Evolutionary conservation across 2,797 vertebrate genomes (phyloP), one percentile per base, ranked within the genome.

Genomic region (Paedocypris micromegethes): DNA sequence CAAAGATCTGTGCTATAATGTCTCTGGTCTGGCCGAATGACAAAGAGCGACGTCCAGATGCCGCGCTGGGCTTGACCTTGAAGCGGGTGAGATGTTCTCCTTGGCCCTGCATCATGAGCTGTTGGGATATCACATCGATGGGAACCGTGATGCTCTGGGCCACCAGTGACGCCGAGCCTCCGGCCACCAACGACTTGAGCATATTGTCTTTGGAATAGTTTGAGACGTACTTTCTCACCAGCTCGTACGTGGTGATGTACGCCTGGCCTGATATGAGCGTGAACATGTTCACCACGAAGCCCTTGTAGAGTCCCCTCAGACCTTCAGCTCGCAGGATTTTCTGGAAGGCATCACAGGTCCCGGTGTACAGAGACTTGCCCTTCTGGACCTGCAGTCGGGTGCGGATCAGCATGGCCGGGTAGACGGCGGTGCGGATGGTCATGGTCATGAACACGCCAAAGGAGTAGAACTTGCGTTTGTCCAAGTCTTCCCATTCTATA

Each of bases 401-500:
- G 38, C 95, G 94, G 83, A 99, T 99, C 62, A 98, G 91, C 0
- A 94, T 97, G 77, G 96, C 95, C 0, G 96, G 96, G 85, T 99
- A 99, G 56, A 98, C 92, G 0, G 94, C 95, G 73, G 93, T 92
- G 2, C 96, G 89, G 80, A 98, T 99, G 82, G 88, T 87, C 95
- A 99, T 95, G 0, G 96, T 98, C 92, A 99, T 96, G 44, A 95
- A 96, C 47, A 98, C 88, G 0, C 96, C 95, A 0, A 99, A 90
- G 2, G 95, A 91, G 2, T 97, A 99, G 87, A 99, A 99, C 70
- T 97, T 98, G 84, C 88, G 91, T 75, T 99, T 99, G 89, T 99
- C 96, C 79, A 99, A 85, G 83, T 99, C 93, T 74, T 99, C 96
- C 96, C 96, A 99, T 83, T 99, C 96, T 0, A 98, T 99, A 88